Evolutionary conservation across 2,113 vertebrate genomes (phyloP).

Genomic region (Eidolon helvum): DNA sequence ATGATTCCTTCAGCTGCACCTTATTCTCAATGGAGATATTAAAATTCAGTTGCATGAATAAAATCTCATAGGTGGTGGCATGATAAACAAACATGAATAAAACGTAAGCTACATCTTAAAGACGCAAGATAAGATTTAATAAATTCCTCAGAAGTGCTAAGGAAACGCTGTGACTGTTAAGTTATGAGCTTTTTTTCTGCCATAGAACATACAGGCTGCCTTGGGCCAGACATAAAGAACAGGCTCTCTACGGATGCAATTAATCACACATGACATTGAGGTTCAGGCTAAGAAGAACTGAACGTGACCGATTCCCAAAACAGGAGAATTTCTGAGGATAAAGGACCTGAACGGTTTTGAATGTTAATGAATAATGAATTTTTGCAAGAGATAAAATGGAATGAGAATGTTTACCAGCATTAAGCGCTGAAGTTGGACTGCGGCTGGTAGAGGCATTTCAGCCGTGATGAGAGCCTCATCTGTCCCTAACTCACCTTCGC

Average conservation of each 20-base stretch:
- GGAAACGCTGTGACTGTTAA: neutral
- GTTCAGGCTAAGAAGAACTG: no score
- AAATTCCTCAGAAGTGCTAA: neutral
- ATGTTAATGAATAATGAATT: neutral
- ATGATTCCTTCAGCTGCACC: neutral
- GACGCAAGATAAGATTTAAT: neutral
- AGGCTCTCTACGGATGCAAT: no score
- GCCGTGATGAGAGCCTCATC: rapidly evolving
- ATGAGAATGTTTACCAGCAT: rapidly evolving
- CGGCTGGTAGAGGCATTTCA: no score
- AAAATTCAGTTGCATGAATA: neutral
- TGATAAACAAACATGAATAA: neutral
- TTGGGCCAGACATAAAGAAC: no score
- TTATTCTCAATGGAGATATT: neutral
- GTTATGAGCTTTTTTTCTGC: no score
- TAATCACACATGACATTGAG: no score
- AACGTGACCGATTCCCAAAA: neutral
- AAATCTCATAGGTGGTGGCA: neutral
- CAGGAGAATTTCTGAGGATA: neutral
- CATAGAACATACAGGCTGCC: no score
- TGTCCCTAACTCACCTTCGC: neutral
- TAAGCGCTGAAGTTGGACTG: no score
- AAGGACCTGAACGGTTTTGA: neutral
- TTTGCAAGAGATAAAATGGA: neutral
- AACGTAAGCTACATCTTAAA: neutral